Conservation (phyloP, 1,140 invertebrate genomes). For the Oedothorax gibbosus region DNA sequence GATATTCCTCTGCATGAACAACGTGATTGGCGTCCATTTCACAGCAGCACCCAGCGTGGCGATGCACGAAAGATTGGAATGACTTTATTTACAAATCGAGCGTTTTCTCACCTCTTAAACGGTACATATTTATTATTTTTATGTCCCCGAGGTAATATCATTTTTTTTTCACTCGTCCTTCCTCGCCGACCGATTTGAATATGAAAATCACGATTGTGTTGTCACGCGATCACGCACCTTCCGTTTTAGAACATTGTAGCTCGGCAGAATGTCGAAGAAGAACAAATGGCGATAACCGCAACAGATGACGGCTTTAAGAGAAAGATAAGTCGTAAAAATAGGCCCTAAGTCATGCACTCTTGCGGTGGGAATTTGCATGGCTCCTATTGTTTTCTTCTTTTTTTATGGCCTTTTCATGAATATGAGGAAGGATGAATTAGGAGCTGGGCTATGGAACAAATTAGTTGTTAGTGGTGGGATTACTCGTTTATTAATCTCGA, state of each 20-base stretch:
- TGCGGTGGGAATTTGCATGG: constrained; percentile 31
- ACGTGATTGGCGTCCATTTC: too few relatives aligned
- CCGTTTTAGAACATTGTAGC: constrained; percentile 36
- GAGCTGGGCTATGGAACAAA: too few relatives aligned
- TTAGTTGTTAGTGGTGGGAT: too few relatives aligned
- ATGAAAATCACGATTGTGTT: constrained; percentile 35
- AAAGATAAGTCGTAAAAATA: not conserved
- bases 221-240: constrained; percentile 44
- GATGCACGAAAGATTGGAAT: too few relatives aligned
- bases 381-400: constrained; percentile 19
- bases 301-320: constrained; percentile 15
- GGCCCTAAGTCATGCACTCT: not conserved
- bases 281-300: constrained; percentile 9
- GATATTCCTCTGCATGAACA: too few relatives aligned
- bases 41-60: too few relatives aligned
- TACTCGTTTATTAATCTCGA: too few relatives aligned
- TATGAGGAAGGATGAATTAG: not conserved
- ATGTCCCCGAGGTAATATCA: constrained; percentile 1
- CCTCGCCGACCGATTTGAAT: constrained; percentile 39
- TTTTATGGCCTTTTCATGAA: constrained; percentile 27
- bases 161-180: not conserved
- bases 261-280: not conserved
- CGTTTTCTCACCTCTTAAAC: too few relatives aligned
- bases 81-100: too few relatives aligned
- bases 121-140: not conserved